phyloP scores from a whole-genome alignment of 1,140 invertebrate genomes.

The Atta colombica region DNA sequence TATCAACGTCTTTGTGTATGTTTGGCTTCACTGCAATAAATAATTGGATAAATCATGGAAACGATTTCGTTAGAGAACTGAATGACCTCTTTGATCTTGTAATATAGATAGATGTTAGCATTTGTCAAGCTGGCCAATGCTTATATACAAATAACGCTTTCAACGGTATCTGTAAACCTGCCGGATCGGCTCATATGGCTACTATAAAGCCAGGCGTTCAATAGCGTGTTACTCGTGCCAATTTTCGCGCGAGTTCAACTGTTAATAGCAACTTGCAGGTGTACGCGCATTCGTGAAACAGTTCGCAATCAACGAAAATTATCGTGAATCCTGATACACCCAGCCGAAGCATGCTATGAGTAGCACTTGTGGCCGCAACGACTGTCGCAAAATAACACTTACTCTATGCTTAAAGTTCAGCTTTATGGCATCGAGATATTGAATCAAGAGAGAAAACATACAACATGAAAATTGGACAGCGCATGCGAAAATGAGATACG shows the following conservation, averaged over 20 bases:
- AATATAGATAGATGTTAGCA: constrained; percentile 46
- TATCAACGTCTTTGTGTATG: neutral
- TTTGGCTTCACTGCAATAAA: neutral
- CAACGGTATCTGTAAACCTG: constrained; percentile 22
- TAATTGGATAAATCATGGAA: constrained; percentile 5
- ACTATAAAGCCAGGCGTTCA: constrained; percentile 50
- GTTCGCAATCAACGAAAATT: constrained; percentile 57
- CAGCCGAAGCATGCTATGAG: constrained; percentile 19
- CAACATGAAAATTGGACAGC: neutral
- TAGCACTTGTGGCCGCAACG: constrained; percentile 32
- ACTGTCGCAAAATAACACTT: constrained; percentile 16
- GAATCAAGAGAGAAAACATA: neutral
- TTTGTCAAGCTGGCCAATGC: constrained; percentile 36
- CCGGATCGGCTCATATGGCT: constrained; percentile 26
- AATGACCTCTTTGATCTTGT: constrained; percentile 30
- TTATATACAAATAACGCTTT: constrained; percentile 52
- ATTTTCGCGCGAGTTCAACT: constrained; percentile 62
- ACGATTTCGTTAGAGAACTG: neutral
- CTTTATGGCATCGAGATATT: neutral
- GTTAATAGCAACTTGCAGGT: constrained; percentile 60
- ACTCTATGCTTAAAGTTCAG: constrained; percentile 26
- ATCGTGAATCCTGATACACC: constrained; percentile 57
- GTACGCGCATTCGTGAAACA: constrained; percentile 45
- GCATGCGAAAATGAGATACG: constrained; percentile 5
- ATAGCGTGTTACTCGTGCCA: constrained; percentile 54